phyloP scores from a whole-genome alignment of 2,888 invertebrate genomes.

The Maniola hyperantus region DNA sequence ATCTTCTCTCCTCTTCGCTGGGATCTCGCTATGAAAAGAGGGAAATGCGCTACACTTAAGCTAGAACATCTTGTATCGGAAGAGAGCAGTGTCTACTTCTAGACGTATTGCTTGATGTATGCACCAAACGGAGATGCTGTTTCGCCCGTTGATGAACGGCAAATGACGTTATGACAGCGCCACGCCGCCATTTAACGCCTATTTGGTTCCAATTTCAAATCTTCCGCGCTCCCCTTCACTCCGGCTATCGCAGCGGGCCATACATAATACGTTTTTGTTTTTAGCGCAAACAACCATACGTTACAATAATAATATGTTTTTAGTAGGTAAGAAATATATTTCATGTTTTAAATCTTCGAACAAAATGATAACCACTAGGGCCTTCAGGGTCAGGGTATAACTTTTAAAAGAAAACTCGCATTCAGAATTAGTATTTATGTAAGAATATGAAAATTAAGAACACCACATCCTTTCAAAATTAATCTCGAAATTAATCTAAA shows the following conservation, averaged over 20 bases:
- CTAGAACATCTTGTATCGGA: background rate
- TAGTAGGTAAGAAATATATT: too few species aligned
- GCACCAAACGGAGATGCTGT: slow-evolving; percentile 80
- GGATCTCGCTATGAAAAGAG: too few species aligned
- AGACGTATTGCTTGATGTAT: slow-evolving; percentile 43
- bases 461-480: too few species aligned
- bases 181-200: slow-evolving; percentile 86
- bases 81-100: background rate
- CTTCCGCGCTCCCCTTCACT: slow-evolving; percentile 77
- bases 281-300: slow-evolving; percentile 21
- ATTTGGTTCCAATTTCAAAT: slow-evolving; percentile 85
- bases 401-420: too few species aligned
- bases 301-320: background rate
- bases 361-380: too few species aligned
- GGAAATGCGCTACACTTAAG: background rate
- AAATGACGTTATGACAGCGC: slow-evolving; percentile 82
- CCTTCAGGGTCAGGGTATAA: too few species aligned
- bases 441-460: too few species aligned
- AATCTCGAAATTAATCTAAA: too few species aligned
- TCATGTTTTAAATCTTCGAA: background rate
- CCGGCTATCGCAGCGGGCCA: slow-evolving; percentile 72
- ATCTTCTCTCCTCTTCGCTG: too few species aligned
- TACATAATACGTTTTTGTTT: slow-evolving; percentile 77
- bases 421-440: too few species aligned
- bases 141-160: slow-evolving; percentile 80